Base-by-base conservation (phyloP, 2,797 vertebrate species). In the Gastrophryne carolinensis region DNA sequence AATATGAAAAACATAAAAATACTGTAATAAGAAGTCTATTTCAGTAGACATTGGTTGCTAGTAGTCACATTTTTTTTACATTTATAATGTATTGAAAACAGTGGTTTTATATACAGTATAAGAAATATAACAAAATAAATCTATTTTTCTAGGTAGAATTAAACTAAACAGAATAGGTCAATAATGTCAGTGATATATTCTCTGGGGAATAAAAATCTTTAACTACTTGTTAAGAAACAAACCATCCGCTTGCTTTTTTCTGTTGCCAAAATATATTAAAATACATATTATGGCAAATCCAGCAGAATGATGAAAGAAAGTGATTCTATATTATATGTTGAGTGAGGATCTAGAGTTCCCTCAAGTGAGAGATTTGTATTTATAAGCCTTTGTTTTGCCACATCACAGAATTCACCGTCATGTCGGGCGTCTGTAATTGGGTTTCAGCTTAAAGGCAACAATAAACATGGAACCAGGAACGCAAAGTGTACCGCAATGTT, bases 381-480 rank as follows among this genome's bases (percentile, higher is more conserved):
- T 64, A 80, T 77, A 62, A 63, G 9, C 30, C 68, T 82, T 44
- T 78, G 0, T 74, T 81, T 75, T 82, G 79, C 77, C 82, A 76
- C 66, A 76, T 84, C 81, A 81, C 80, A 81, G 83, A 84, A 82
- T 77, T 76, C 79, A 78, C 75, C 84, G 75, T 82, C 85, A 73
- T 74, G 24, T 73, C 53, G 83, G 82, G 50, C 82, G 82, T 65
- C 77, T 87, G 75, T 89, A 91, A 92, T 87, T 91, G 86, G 83
- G 81, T 86, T 88, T 89, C 75, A 84, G 80, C 75, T 88, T 88
- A 75, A 90, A 91, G 85, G 84, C 74, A 82, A 77, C 57, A 65
- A 79, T 85, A 90, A 93, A 90, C 78, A 87, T 75, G 83, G 81
- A 86, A 30, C 50, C 73, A 81, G 85, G 50, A 72, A 78, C 57